These are phyloP conservation scores for Lobophora halterata DNA, from an alignment of 2,888 invertebrate genomes.

Conservation along the genomic window DNA sequence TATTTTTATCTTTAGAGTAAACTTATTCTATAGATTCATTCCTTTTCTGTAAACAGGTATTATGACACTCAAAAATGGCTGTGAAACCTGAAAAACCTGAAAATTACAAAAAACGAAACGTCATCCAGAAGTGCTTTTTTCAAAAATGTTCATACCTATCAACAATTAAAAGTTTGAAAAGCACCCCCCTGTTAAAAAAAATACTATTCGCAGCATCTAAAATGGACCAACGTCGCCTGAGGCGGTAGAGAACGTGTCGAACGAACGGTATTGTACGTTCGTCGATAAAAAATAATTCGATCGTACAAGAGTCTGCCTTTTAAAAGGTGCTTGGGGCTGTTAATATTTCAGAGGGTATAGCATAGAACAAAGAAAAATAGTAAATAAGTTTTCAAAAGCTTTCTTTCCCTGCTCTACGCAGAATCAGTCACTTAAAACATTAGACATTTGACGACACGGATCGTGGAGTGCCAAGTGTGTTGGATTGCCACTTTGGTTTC, in stretches of 20 bases:
- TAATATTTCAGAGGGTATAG: slow-evolving; percentile 2
- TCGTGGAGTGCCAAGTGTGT: too few species aligned
- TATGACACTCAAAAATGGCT: too few species aligned
- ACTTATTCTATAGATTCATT: too few species aligned
- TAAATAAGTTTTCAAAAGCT: too few species aligned
- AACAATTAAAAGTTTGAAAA: slow-evolving; percentile 13
- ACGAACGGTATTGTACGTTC: slow-evolving; percentile 38
- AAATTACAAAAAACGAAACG: too few species aligned
- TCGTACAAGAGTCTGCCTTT: slow-evolving; percentile 38
- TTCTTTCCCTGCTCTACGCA: too few species aligned
- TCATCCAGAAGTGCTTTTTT: slow-evolving; percentile 3
- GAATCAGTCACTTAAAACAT: too few species aligned
- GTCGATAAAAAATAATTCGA: slow-evolving; percentile 40
- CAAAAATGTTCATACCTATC: slow-evolving; percentile 1
- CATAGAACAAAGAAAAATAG: slow-evolving; percentile 20
- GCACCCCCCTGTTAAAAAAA: slow-evolving; percentile 15
- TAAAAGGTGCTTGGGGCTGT: slow-evolving; percentile 33
- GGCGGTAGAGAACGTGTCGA: slow-evolving; percentile 45
- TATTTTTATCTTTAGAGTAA: too few species aligned
- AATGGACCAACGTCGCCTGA: slow-evolving; percentile 39
- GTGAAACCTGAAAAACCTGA: too few species aligned
- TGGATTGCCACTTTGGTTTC: too few species aligned
- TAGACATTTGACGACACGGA: too few species aligned
- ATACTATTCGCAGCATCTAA: slow-evolving; percentile 9
- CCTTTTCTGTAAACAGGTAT: too few species aligned